Evolutionary conservation across 2,113 vertebrate genomes (phyloP), one percentile per base, ranked within the genome.

Genomic region (Dissostichus mawsoni): DNA sequence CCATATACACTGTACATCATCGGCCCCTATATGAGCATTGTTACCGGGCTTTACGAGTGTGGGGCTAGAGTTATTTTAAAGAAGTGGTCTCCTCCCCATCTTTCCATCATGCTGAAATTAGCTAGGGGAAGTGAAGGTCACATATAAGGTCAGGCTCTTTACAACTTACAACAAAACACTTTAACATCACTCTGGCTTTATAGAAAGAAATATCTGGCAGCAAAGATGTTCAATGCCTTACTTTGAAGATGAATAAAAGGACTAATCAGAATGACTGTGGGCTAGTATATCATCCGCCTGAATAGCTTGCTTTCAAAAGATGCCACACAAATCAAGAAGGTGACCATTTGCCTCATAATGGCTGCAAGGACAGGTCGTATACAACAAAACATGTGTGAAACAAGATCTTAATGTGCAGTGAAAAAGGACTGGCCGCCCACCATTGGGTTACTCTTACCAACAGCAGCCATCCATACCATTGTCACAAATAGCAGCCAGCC

Each of bases 401-500:
- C 72, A 81, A 85, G 79, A 85, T 51, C 69, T 81, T 90, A 87
- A 81, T 87, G 84, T 77, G 61, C 55, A 66, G 56, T 51, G 71
- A 56, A 56, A 72, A 64, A 76, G 12, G 63, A 50, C 58, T 5
- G 45, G 71, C 47, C 78, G 87, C 44, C 36, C 62, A 75, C 62
- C 78, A 87, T 87, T 72, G 57, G 69, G 80, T 82, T 85, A 83
- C 58, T 80, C 85, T 76, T 74, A 81, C 80, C 80, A 85, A 84
- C 83, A 80, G 87, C 84, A 85, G 63, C 78, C 89, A 88, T 81
- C 89, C 86, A 86, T 85, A 82, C 67, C 50, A 80, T 76, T 87
- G 90, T 85, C 87, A 90, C 86, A 89, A 86, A 89, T 72, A 91
- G 86, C 84, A 92, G 87, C 69, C 83, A 82, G 82, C 76, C 83